Evolutionary conservation across 2,113 vertebrate species (phyloP), one percentile per base, ranked within the genome.

Genomic region (Poeciliopsis occidentalis): DNA sequence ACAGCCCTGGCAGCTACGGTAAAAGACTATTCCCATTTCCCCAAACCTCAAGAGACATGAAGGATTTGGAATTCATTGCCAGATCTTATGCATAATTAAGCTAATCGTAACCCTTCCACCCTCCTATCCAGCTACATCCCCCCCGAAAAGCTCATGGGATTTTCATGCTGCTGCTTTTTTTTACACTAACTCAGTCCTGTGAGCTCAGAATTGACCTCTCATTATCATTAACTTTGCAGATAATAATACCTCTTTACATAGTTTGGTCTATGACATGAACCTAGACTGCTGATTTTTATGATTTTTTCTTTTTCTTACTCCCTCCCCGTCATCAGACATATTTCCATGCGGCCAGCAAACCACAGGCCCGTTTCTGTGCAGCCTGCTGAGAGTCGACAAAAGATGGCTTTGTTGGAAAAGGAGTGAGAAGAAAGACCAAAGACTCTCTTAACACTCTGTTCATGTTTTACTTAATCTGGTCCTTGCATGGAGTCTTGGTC

Each of bases 21-120:
- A 47, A 47, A 47, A 47, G 44, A 80, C 76, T 81, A 75, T 92
- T 89, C 76, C 81, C 75, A 73, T 83, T 88, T 60, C 85, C 68
- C 68, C 54, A 78, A 87, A 78, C 60, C 89, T 88, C 84, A 64
- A 65, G 91, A 87, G 91, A 92, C 78, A 75, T 79, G 67, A 37
- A 78, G 89, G 89, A 90, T 93, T 93, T 87, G 61, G 73, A 87
- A 91, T 90, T 88, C 77, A 84, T 87, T 84, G 75, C 84, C 79
- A 85, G 77, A 86, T 87, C 85, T 88, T 80, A 87, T 93, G 91
- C 88, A 92, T 93, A 93, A 94, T 94, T 91, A 92, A 91, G 77
- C 73, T 82, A 88, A 82, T 60, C 89, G 60, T 64, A 57, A 57
- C 72, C 60, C 67, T 64, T 75, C 67, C 60, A 64, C 69, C 77